Base-by-base conservation (phyloP, 92 coral and sea anemone species). In the Desmophyllum pertusum region DNA sequence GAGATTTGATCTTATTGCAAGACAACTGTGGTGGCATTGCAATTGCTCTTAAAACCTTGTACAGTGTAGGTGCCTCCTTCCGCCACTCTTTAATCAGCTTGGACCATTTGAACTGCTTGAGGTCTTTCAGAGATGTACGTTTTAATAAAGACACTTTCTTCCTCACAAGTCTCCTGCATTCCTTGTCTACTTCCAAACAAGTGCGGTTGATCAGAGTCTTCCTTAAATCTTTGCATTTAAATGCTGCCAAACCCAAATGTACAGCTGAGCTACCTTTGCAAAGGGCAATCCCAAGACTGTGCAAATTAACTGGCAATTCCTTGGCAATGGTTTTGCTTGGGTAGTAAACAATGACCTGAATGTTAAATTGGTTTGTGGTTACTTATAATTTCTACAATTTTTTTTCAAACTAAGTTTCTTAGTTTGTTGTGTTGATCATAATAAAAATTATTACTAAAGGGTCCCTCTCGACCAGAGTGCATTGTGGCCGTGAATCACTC, bases 11-110 rank as follows among this genome's bases (percentile, higher is more conserved):
- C 55, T 80, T 71, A 65, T 40, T 40, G 73, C 66, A 23, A 23
- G 86, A 48, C 74, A 29, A 53, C 30, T 70, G 70, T 33, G 86
- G 76, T 50, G 86, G 81, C 73, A 73, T 27, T 78, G 86, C 90
- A 53, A 78, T 80, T n/a, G 64, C 81, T 52, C 69, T 67, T n/a
- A 81, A 35, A 21, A 72, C 48, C 59, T 40, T 71, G 76, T 42
- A 81, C 15, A 87, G 84, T 37, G 75, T 80, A 23, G 86, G 90
- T 37, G 86, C 78, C 41, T 72, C 81, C 65, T 25, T 65, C 82
- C 86, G n/a, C n/a, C n/a, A 79, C 77, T 79, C 81, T 50, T 70
- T 86, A 27, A 31, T 40, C n/a, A n/a, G n/a, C n/a, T n/a, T n/a
- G n/a, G n/a, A n/a, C n/a, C n/a, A n/a, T n/a, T n/a, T n/a, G n/a